These are phyloP conservation scores for Isurus oxyrinchus DNA, from an alignment of 2,113 vertebrate genomes.

Conservation along the genomic window DNA sequence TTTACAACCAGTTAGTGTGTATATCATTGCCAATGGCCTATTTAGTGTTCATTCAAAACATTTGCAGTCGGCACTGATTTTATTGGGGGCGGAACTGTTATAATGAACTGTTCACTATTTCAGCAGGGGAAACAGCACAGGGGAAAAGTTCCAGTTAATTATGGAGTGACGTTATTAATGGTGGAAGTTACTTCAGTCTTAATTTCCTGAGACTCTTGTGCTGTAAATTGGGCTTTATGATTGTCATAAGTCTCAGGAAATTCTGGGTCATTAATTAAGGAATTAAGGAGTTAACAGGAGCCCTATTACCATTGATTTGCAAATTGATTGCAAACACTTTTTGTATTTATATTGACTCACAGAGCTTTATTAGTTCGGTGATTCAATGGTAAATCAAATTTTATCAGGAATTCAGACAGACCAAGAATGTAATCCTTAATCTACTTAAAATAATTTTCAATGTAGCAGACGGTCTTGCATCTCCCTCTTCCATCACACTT, in stretches of 20 bases:
- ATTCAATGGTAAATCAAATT: not conserved
- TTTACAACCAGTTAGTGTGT: not conserved
- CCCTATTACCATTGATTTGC: not conserved
- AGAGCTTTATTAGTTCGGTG: not conserved
- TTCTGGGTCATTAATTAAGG: constrained; percentile 4
- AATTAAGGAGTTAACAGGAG: not conserved
- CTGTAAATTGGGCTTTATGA: not conserved
- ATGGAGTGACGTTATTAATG: not conserved
- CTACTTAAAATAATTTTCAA: not conserved
- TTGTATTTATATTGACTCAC: not conserved
- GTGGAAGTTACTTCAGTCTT: not conserved
- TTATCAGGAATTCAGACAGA: not conserved
- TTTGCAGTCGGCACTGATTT: not conserved
- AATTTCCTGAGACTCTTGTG: not conserved
- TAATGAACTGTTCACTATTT: not conserved
- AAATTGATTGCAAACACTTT: not conserved
- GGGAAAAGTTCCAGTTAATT: not conserved
- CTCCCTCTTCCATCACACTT: not conserved
- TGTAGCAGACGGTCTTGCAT: not conserved
- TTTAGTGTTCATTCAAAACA: not conserved
- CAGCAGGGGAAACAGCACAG: not conserved
- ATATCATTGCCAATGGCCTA: not conserved
- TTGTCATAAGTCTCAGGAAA: not conserved
- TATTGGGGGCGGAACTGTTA: not conserved
- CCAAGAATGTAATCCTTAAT: not conserved